Base-by-base conservation (phyloP, 2,888 invertebrate genomes). In the Cantharis rustica region DNA sequence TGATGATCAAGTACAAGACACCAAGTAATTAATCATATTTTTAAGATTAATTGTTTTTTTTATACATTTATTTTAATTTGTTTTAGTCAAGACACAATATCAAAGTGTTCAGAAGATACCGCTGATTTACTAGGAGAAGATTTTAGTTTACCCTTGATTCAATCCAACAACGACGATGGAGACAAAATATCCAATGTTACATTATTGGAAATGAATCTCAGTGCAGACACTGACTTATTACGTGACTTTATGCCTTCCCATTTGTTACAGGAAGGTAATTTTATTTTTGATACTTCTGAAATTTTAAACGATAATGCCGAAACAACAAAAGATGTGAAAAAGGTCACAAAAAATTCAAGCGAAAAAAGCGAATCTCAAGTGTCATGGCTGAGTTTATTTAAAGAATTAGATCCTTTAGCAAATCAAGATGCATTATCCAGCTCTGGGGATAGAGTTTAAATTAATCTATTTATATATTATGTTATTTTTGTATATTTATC, bases 391-490 rank as follows among this genome's bases (percentile, higher is more conserved):
- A 96, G 95, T 88, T 89, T 98, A 72, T 98, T 98, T 89, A 95
- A 97, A 61, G 98, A 98, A 88, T 88, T 98, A 75, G 98, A 98
- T 89, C 98, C 98, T 0, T 89, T 98, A 47, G 93, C 96, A 11
- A 96, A 97, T 89, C 96, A 96, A 62, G 95, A 96, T 82, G 26
- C 17, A 64, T 63, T 31, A 64, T 16, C 31, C 16, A 64, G 64
- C 47, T 20, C 69, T 9, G 70, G 63, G 3, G 70, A 74, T 26
- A 23, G 69, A 26, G 26, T 16, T 26, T 69, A 69, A 69, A 26
- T 69, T n/a, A 47, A 47, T 47, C 47, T n/a, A 47, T 47, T 47
- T 47, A 47, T 47, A 47, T 47, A n/a, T 47, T 47, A 47, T 47
- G n/a, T 47, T 47, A 47, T 47, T 47, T 47, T 47, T 47, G 47